Evolutionary conservation across 2,888 invertebrate species (phyloP).

Genomic region (Mesochorus sp.): DNA sequence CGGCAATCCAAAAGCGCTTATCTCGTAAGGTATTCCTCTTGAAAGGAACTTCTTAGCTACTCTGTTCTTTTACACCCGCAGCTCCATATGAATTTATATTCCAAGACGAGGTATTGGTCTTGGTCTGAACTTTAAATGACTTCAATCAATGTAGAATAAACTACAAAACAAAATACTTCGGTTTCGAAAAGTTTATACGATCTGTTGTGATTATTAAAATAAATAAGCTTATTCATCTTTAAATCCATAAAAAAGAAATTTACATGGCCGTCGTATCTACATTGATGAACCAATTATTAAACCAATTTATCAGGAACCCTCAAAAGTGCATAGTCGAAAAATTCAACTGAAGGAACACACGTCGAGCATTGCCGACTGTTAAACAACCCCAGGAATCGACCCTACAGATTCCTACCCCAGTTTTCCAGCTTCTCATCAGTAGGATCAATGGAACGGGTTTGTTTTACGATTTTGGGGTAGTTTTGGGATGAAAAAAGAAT

Average conservation of each 20-base stretch:
- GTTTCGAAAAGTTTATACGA: no score
- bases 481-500: background rate
- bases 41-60: constrained; percentile 43
- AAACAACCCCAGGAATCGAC: background rate
- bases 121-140: no score
- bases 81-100: background rate
- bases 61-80: background rate
- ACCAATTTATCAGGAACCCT: background rate
- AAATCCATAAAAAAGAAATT: no score
- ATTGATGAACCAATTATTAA: background rate
- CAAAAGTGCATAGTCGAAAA: background rate
- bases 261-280: no score
- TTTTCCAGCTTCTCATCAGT: background rate
- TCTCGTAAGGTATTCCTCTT: constrained; percentile 57
- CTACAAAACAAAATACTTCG: no score
- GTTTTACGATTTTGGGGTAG: background rate
- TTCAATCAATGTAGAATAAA: no score
- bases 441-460: background rate
- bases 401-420: constrained; percentile 1
- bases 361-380: background rate
- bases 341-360: background rate
- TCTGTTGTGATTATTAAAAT: no score
- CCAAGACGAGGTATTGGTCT: no score
- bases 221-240: no score
- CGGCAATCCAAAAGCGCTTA: constrained; percentile 58